Conservation (phyloP, 2,888 invertebrate species). For the Crepidodera aurea region DNA sequence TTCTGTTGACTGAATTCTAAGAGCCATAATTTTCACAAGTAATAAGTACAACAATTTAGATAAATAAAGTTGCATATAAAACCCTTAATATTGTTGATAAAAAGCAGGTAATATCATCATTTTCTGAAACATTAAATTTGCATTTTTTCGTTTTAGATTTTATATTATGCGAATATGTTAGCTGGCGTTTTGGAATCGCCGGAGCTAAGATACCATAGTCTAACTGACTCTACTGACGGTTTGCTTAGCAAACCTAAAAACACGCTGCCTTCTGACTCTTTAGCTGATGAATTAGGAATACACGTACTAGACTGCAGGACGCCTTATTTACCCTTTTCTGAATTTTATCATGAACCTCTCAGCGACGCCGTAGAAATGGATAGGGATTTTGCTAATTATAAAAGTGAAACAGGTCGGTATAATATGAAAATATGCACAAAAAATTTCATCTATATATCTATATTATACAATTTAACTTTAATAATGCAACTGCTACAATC, state of each 20-base stretch:
- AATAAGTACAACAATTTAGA: too few relatives aligned
- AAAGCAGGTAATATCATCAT: too few relatives aligned
- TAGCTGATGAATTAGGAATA: slow-evolving; percentile 78
- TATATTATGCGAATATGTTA: slow-evolving; percentile 87
- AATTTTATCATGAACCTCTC: slow-evolving; percentile 93
- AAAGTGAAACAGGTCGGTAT: slow-evolving; percentile 66
- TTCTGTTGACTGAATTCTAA: too few relatives aligned
- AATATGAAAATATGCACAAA: background rate
- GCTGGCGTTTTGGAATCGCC: slow-evolving; percentile 81
- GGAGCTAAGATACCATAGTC: slow-evolving; percentile 68
- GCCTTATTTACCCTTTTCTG: slow-evolving; percentile 84
- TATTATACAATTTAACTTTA: too few relatives aligned
- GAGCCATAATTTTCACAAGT: too few relatives aligned
- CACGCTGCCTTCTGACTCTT: slow-evolving; percentile 66
- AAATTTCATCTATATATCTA: too few relatives aligned
- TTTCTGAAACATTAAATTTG: too few relatives aligned
- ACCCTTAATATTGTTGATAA: too few relatives aligned
- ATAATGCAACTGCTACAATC: too few relatives aligned
- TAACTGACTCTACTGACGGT: slow-evolving; percentile 54
- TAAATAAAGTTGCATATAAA: too few relatives aligned
- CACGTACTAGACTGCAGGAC: slow-evolving; percentile 82
- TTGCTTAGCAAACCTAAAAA: slow-evolving; percentile 57
- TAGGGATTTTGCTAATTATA: slow-evolving; percentile 90
- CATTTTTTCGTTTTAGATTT: slow-evolving; percentile 66
- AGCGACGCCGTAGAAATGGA: slow-evolving; percentile 95